A percentile compares a stretch with the other conserved stretches of the same genome.
Conservation (phyloP, 2,113 vertebrate genomes). For the Gorsachius goisagi region DNA sequence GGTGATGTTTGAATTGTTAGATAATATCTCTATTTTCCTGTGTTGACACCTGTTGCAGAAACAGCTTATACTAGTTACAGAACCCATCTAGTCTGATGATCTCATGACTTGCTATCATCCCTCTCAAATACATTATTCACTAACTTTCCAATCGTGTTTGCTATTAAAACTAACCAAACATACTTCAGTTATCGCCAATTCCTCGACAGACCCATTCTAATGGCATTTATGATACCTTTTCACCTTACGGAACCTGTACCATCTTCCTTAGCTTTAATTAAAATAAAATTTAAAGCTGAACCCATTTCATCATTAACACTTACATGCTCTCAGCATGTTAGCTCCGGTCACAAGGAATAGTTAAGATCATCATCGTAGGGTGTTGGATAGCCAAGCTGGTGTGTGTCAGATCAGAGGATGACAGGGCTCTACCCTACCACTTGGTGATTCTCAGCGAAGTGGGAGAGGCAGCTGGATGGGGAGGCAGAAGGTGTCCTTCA, state of each 20-base stretch:
- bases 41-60: neutral
- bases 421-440: neutral
- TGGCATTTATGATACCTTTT: neutral
- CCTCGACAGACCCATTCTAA: neutral
- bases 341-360: neutral
- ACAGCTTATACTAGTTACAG: neutral
- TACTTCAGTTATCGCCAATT: neutral
- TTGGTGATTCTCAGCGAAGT: neutral
- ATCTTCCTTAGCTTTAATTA: neutral
- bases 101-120: neutral
- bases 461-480: neutral
- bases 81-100: neutral
- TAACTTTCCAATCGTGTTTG: neutral
- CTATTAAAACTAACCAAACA: neutral
- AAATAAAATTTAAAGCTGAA: neutral
- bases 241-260: neutral
- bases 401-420: accelerated
- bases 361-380: neutral
- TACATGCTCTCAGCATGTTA: neutral
- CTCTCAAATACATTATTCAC: neutral
- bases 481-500: neutral
- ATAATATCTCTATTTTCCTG: neutral
- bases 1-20: neutral
- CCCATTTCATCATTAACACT: neutral
- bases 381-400: accelerated